phyloP scores from a whole-genome alignment of 1,140 invertebrate genomes.

The Heliconius eleuchia region DNA sequence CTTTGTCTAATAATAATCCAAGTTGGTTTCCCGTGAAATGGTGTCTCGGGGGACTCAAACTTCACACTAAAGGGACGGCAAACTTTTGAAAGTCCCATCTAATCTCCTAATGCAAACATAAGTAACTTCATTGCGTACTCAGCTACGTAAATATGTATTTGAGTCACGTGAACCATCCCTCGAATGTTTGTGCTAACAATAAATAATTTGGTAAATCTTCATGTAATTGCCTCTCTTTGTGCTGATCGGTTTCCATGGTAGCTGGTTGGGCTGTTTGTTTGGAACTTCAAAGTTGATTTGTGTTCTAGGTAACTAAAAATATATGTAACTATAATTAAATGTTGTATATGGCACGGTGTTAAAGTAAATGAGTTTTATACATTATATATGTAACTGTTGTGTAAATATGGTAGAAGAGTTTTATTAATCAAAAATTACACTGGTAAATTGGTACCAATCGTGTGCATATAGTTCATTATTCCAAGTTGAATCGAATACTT shows the following conservation, averaged over 20 bases:
- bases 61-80: constrained; percentile 35
- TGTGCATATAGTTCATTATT: too few relatives aligned
- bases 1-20: constrained; percentile 13
- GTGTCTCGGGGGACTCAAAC: constrained; percentile 36
- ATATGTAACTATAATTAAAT: neutral
- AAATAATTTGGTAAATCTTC: constrained; percentile 27
- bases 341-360: neutral
- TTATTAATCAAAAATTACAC: too few relatives aligned
- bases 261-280: neutral
- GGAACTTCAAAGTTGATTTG: neutral
- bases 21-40: constrained; percentile 19
- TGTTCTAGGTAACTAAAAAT: neutral
- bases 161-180: constrained; percentile 25
- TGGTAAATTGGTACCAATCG: too few relatives aligned
- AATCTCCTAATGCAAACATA: constrained; percentile 41
- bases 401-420: too few relatives aligned
- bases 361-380: too few relatives aligned
- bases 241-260: neutral
- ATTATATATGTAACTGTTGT: too few relatives aligned
- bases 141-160: constrained; percentile 32
- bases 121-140: constrained; percentile 33
- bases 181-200: constrained; percentile 19
- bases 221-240: constrained; percentile 15
- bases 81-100: constrained; percentile 42
- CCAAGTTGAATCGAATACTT: too few relatives aligned